Percentiles rank a stretch among this genome's conserved stretches.
Conservation (phyloP, 2,888 invertebrate species). For the Osmoderma eremita region DNA sequence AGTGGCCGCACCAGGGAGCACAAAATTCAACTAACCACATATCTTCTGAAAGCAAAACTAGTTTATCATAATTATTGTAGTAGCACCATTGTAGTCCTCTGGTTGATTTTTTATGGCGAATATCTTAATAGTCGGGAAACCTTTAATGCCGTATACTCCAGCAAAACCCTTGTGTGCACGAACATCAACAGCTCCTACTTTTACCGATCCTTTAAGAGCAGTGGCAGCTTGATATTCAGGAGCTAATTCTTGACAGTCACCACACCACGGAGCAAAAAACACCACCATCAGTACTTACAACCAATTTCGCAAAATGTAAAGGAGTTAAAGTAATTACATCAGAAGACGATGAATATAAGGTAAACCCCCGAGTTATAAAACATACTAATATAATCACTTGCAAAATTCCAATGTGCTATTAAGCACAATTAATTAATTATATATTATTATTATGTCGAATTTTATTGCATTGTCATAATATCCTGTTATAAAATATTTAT, state of each 20-base stretch:
- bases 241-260: conserved; percentile 87
- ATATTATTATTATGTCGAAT: no score
- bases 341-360: conserved; percentile 74
- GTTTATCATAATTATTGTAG: conserved; percentile 93
- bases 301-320: conserved; percentile 85
- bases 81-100: conserved; percentile 83
- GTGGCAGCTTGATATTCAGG: conserved; percentile 93
- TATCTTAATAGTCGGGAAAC: conserved; percentile 97
- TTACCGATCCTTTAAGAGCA: conserved; percentile 90
- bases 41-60: conserved; percentile 91
- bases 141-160: conserved; percentile 82
- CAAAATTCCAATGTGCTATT: background rate
- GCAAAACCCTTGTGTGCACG: conserved; percentile 87
- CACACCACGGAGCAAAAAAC: conserved; percentile 97
- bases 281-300: conserved; percentile 89
- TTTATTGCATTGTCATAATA: no score
- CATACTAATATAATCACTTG: background rate
- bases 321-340: conserved; percentile 89
- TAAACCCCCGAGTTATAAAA: conserved; percentile 51
- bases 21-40: conserved; percentile 98
- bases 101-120: conserved; percentile 90
- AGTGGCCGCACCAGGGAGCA: conserved; percentile 97
- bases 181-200: conserved; percentile 94
- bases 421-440: background rate
- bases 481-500: no score